phyloP scores from a whole-genome alignment of 2,888 invertebrate genomes.

The Drosophila aldrichi region DNA sequence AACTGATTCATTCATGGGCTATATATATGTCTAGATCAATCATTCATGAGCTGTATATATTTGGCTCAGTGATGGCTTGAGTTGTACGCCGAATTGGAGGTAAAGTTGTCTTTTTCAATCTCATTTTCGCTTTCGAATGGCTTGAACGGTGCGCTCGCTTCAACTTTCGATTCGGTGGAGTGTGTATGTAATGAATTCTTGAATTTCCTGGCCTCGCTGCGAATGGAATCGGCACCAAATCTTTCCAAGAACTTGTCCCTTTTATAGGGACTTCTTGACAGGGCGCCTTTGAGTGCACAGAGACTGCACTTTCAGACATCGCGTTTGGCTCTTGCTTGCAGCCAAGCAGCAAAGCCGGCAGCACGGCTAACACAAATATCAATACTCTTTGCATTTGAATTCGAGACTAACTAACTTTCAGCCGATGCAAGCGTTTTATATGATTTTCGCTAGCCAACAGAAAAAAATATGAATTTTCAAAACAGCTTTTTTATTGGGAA shows the following conservation, averaged over 20 bases:
- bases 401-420: not conserved
- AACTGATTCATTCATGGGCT: no score
- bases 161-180: no score
- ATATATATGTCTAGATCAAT: no score
- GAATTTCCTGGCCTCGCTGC: not conserved
- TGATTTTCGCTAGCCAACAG: not conserved
- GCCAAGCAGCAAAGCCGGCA: constrained; percentile 2
- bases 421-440: constrained; percentile 10
- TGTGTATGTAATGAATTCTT: no score
- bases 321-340: not conserved
- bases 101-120: no score
- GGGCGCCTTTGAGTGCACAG: not conserved
- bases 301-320: not conserved
- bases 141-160: accelerated
- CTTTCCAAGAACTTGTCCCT: not conserved
- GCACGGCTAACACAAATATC: constrained; percentile 4
- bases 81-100: no score
- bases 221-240: no score
- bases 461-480: not conserved
- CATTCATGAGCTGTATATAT: no score
- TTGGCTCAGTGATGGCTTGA: no score
- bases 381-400: constrained; percentile 16
- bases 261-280: not conserved
- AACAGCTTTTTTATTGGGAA: not conserved
- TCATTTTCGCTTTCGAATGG: no score